phyloP scores from a whole-genome alignment of 2,888 invertebrate species.

The Pasiphila rectangulata region DNA sequence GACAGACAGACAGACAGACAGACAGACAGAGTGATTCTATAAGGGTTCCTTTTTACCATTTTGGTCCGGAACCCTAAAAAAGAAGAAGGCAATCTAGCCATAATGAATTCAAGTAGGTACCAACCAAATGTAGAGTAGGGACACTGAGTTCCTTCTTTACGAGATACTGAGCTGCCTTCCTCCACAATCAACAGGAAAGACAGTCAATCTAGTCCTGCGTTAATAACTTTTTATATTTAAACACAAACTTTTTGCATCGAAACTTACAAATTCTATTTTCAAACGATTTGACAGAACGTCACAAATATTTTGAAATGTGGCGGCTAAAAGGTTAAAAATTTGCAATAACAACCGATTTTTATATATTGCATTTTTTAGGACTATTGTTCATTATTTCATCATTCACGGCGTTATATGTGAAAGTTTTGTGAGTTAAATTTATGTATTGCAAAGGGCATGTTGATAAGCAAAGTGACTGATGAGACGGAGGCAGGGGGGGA shows the following conservation, averaged over 20 bases:
- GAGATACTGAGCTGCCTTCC: too few relatives aligned
- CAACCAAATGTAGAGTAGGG: too few relatives aligned
- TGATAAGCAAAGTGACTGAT: slow-evolving; percentile 55
- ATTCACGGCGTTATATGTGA: slow-evolving; percentile 32
- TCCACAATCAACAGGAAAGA: too few relatives aligned
- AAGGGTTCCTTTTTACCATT: too few relatives aligned
- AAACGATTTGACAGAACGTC: slow-evolving; percentile 42
- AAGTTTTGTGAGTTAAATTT: slow-evolving; percentile 46
- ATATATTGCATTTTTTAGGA: slow-evolving; percentile 52
- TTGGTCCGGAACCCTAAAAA: too few relatives aligned
- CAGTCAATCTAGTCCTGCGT: too few relatives aligned
- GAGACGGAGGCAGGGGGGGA: slow-evolving; percentile 39
- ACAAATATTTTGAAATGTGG: slow-evolving; percentile 44
- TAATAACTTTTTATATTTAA: too few relatives aligned
- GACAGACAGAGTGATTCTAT: too few relatives aligned
- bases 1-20: too few relatives aligned
- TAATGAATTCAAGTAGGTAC: too few relatives aligned
- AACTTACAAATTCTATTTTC: slow-evolving; percentile 43
- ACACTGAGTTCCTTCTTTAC: too few relatives aligned
- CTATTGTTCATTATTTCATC: slow-evolving; percentile 38
- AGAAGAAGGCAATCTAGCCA: too few relatives aligned
- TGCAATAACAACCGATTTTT: slow-evolving; percentile 53
- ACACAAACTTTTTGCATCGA: neutral
- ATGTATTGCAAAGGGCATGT: slow-evolving; percentile 49
- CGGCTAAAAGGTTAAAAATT: slow-evolving; percentile 54